phyloP scores from a whole-genome alignment of 2,797 vertebrate genomes.

The Pipistrellus kuhlii region DNA sequence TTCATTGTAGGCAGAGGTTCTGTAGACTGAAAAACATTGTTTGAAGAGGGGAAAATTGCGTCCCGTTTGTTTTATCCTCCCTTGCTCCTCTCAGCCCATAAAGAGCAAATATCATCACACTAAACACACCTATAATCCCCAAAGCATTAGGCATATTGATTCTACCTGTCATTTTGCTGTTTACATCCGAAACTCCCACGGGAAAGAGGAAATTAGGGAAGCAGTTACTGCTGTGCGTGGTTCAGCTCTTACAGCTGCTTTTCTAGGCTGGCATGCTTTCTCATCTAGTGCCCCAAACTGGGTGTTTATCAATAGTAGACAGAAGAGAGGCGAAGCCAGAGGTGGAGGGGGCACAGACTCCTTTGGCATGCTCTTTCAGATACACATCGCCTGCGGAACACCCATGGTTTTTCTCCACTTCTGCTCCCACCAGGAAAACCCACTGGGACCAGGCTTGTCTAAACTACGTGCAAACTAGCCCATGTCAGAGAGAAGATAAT shows the following conservation, averaged over 20 bases:
- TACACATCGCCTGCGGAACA: neutral
- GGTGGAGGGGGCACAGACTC: neutral
- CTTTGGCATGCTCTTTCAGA: neutral
- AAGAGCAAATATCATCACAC: neutral
- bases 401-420: neutral
- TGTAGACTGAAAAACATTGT: neutral
- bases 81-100: neutral
- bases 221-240: too few relatives aligned
- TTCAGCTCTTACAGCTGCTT: too few relatives aligned
- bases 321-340: too few relatives aligned
- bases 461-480: neutral
- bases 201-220: neutral
- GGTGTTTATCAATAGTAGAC: neutral
- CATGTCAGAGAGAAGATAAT: neutral
- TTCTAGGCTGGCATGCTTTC: neutral
- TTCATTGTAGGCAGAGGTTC: neutral
- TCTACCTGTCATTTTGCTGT: neutral
- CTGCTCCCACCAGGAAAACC: neutral
- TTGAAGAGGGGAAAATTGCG: neutral
- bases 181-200: neutral
- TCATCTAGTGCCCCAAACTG: neutral
- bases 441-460: neutral
- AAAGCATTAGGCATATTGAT: neutral
- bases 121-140: neutral
- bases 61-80: neutral